Evolutionary conservation across 2,888 invertebrate species (phyloP), one percentile per base, ranked within the genome.

Genomic region (Tetheella fluctuosa): DNA sequence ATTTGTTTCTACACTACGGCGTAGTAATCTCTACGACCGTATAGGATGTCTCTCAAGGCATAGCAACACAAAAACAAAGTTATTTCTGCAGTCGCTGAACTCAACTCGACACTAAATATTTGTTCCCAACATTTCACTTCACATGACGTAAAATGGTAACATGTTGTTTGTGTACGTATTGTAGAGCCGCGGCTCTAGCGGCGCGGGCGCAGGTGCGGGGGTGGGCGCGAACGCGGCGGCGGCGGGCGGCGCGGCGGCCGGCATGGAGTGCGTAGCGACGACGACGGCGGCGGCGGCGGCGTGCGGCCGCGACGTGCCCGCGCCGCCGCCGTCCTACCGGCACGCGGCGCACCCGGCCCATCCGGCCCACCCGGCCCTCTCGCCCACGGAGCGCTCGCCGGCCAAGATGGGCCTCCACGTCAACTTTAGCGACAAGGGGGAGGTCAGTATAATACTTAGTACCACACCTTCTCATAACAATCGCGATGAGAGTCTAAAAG

Each of bases 341-440:
- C 42, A 17, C 88, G 86, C 63, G 82, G 84, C 83, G 66, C 79
- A 64, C 66, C 72, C 77, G 63, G 90, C 59, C 61, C 75, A 59
- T 76, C 64, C 69, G 57, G 84, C 93, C 61, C 91, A 91, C 74
- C 89, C 94, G 58, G 85, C 86, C 68, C 86, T 94, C 68, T 92
- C 94, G 70, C 94, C 95, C 80, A 95, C 96, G 64, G 96, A 97
- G 86, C 94, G 97, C 77, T 97, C 97, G 76, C 96, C 97, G 53
- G 96, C 97, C 74, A 96, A 97, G 88, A 94, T 96, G 61, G 96
- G 96, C 78, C 94, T 97, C 64, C 97, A 97, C 83, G 98, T 98
- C 79, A 97, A 97, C 88, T 98, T 98, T 90, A 97, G 96, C 75
- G 97, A 97, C 81, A 97, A 97, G 88, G 97, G 97, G 65, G 98